These are phyloP conservation scores for Coluber constrictor DNA, from an alignment of 2,797 vertebrate species.

Conservation along the genomic window DNA sequence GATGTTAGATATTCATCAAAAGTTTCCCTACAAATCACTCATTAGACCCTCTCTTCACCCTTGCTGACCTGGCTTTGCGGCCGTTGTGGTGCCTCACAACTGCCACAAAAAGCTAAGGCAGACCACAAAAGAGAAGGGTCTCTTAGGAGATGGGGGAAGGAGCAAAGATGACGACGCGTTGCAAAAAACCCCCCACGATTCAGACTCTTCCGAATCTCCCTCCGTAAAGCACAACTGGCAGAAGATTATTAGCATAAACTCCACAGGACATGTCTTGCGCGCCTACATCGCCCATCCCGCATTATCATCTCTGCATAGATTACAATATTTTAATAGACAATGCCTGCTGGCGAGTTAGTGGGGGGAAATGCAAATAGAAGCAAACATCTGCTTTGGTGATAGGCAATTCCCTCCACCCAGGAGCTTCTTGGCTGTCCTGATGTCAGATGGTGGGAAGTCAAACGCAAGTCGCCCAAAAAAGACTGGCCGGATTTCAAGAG, in stretches of 20 bases:
- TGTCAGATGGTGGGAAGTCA: slow-evolving; percentile 58
- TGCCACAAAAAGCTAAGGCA: background rate
- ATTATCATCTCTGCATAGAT: slow-evolving; percentile 67
- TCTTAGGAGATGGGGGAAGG: slow-evolving; percentile 27
- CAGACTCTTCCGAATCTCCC: slow-evolving; percentile 40
- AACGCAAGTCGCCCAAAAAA: slow-evolving; percentile 45
- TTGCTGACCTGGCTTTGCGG: background rate
- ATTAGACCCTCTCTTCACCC: background rate
- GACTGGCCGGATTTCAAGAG: slow-evolving; percentile 49
- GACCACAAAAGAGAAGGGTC: slow-evolving; percentile 31
- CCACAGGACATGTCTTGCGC: slow-evolving; percentile 60
- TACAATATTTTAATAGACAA: slow-evolving; percentile 68
- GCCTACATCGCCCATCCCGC: slow-evolving; percentile 63
- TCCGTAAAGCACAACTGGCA: slow-evolving; percentile 48
- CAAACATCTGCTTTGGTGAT: slow-evolving; percentile 66
- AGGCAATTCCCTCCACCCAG: slow-evolving; percentile 65
- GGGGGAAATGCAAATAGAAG: slow-evolving; percentile 65
- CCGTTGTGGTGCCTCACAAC: background rate
- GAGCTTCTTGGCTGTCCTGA: slow-evolving; percentile 49
- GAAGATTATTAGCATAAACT: slow-evolving; percentile 65
- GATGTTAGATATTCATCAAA: background rate
- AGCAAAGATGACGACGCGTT: slow-evolving; percentile 29
- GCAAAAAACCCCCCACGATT: slow-evolving; percentile 33
- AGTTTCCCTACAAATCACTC: background rate
- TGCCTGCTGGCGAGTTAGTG: slow-evolving; percentile 59